Percentiles rank a stretch among this genome's conserved stretches.
Evolutionary conservation across 2,113 vertebrate genomes (phyloP).

Genomic region (Leptobrachium leishanense): DNA sequence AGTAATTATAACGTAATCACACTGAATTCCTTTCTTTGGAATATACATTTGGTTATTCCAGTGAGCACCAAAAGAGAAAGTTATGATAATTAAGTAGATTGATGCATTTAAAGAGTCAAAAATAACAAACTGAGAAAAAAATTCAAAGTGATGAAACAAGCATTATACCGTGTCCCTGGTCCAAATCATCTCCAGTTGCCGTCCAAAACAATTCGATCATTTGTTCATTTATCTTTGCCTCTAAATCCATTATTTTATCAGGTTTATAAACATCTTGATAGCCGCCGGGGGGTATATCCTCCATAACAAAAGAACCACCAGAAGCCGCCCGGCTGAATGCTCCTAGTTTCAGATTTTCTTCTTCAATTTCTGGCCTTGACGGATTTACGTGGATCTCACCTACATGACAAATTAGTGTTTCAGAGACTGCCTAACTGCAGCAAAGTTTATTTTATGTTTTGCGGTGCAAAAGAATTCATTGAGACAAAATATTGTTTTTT

Average conservation of each 20-base stretch:
- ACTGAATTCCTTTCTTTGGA: no score
- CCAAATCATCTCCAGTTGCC: slow-evolving; percentile 64
- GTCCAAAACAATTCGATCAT: slow-evolving; percentile 66
- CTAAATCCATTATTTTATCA: slow-evolving; percentile 64
- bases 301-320: slow-evolving; percentile 58
- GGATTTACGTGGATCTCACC: slow-evolving; percentile 62
- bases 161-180: slow-evolving; percentile 61
- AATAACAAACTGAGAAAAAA: no score
- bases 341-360: slow-evolving; percentile 50
- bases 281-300: not conserved
- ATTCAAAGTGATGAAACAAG: no score
- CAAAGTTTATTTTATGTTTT: no score
- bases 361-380: slow-evolving; percentile 54
- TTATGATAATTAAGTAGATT: no score
- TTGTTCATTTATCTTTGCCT: slow-evolving; percentile 52
- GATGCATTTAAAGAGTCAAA: no score
- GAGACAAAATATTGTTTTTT: no score
- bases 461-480: no score
- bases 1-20: no score
- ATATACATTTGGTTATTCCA: no score
- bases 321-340: slow-evolving; percentile 62
- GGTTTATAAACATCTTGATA: slow-evolving; percentile 51
- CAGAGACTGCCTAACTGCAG: no score
- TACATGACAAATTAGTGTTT: slow-evolving; percentile 28
- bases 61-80: no score